Conservation (phyloP, 2,888 invertebrate species). For the Thecophora atra region DNA sequence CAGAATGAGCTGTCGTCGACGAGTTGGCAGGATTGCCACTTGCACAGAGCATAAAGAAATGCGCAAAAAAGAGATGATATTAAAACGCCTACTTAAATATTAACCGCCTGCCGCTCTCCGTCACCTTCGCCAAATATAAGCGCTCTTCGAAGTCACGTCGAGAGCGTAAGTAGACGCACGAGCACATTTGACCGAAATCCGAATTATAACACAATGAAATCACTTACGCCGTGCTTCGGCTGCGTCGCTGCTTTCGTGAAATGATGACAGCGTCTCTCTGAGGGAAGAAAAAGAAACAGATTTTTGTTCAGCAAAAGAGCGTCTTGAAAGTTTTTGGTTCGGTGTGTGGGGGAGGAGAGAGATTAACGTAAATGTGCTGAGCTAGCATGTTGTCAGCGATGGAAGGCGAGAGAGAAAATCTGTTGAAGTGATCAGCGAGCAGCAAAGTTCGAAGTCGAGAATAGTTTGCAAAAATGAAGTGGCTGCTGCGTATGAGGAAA, state of each 20-base stretch:
- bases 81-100: not conserved
- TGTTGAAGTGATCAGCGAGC: slow-evolving; percentile 8
- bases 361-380: not conserved
- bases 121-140: not conserved
- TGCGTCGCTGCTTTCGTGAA: not conserved
- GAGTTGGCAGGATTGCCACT: slow-evolving; percentile 16
- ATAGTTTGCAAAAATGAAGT: slow-evolving; percentile 4
- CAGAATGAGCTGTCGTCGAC: slow-evolving; percentile 26
- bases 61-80: not conserved
- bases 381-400: not conserved
- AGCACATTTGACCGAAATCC: slow-evolving; percentile 10
- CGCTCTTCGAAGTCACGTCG: not conserved
- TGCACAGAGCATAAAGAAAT: not conserved
- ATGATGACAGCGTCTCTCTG: not conserved
- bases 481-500: not conserved
- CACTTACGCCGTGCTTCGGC: not conserved
- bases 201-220: not conserved
- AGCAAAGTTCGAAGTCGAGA: not conserved
- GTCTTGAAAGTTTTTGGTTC: not conserved
- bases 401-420: not conserved
- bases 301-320: not conserved
- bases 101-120: not conserved
- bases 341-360: not conserved
- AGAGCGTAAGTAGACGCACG: not conserved
- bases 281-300: not conserved